Conservation (phyloP, 2,888 invertebrate species). For the Drosophila basisetae region DNA sequence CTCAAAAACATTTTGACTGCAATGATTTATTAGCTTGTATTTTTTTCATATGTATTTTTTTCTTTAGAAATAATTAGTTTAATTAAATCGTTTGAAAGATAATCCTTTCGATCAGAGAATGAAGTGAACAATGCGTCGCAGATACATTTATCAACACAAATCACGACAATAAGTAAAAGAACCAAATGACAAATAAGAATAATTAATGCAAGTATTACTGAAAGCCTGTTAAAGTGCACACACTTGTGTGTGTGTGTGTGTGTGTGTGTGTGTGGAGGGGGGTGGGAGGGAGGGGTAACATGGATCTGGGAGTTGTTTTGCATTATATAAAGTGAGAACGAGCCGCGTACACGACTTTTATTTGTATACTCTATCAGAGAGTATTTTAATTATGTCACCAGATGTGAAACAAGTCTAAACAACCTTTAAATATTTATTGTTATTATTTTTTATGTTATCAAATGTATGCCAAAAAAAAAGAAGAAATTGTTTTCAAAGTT, state of each 20-base stretch:
- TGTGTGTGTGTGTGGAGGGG: no score
- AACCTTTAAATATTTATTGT: not conserved
- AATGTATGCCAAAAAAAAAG: not conserved
- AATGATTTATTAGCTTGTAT: constrained; percentile 25
- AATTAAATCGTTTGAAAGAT: constrained; percentile 29
- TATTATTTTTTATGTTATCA: not conserved
- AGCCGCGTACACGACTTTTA: constrained; percentile 29
- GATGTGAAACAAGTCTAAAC: not conserved
- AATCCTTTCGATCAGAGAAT: not conserved
- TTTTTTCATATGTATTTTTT: constrained; percentile 2
- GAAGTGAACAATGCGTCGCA: constrained; percentile 18
- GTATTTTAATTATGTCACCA: not conserved
- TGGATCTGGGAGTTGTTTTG: constrained; percentile 13
- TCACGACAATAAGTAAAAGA: constrained; percentile 28
- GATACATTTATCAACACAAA: constrained; percentile 18
- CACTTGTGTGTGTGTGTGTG: not conserved
- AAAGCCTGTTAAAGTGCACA: not conserved
- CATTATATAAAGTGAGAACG: constrained; percentile 22
- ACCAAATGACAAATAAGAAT: constrained; percentile 16
- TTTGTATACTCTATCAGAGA: constrained; percentile 10
- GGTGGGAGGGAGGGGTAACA: not conserved
- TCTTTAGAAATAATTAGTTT: constrained; percentile 31
- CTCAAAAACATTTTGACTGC: not conserved
- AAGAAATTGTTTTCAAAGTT: not conserved
- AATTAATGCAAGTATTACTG: not conserved